Conservation (phyloP, 2,888 invertebrate species). For the Drosophila yooni region DNA sequence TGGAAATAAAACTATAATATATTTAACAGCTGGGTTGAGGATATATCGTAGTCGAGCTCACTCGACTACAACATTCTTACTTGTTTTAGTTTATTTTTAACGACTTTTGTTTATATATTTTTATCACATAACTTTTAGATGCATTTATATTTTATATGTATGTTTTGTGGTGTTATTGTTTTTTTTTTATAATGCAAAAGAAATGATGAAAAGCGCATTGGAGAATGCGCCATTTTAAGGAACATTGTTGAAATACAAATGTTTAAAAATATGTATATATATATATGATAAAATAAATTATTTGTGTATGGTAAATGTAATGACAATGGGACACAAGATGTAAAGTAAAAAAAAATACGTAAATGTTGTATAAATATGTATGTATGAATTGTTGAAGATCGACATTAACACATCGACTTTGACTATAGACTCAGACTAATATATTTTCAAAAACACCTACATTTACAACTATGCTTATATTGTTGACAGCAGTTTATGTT, state of each 20-base stretch:
- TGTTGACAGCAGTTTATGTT: constrained; percentile 51
- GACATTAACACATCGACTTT: constrained; percentile 36
- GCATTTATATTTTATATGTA: constrained; percentile 27
- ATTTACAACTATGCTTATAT: constrained; percentile 47
- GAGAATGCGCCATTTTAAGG: constrained; percentile 44
- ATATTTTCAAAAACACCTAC: constrained; percentile 54
- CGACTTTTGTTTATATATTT: constrained; percentile 36
- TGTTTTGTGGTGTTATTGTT: constrained; percentile 20
- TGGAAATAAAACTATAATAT: neutral
- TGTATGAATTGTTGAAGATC: constrained; percentile 37
- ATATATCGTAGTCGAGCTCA: neutral
- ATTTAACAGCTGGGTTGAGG: neutral
- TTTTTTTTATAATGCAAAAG: constrained; percentile 29
- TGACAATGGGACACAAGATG: constrained; percentile 45
- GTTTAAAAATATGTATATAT: constrained; percentile 9
- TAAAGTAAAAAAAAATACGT: constrained; percentile 24
- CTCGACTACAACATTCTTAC: neutral
- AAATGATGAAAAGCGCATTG: constrained; percentile 29
- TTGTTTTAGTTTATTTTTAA: constrained; percentile 20
- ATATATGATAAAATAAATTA: constrained; percentile 37
- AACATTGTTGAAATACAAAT: constrained; percentile 51
- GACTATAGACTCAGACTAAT: constrained; percentile 58
- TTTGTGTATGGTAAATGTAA: constrained; percentile 15
- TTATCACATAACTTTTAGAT: constrained; percentile 55
- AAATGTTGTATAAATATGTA: constrained; percentile 29